Base-by-base conservation (phyloP, 2,888 invertebrate species). In the Agrotis puta region DNA sequence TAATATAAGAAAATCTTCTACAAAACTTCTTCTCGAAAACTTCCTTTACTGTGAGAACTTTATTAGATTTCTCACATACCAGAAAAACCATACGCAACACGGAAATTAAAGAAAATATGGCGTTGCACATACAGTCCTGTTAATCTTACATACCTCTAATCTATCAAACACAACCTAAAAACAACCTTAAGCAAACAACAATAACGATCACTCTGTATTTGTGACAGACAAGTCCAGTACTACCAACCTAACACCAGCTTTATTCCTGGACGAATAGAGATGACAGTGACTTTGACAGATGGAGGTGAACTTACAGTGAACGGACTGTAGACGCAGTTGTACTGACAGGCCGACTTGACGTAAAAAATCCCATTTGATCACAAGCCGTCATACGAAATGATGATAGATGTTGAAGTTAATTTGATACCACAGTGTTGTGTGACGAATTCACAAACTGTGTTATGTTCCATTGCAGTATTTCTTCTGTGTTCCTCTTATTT, bases 351-450 rank as follows among this genome's bases (percentile, higher is more conserved):
- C 64, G 87, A 81, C 72, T 80, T 81, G 80, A 74, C 78, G 79
- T 83, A 87, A 88, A 90, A 91, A 92, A 92, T 88, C 90, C 86
- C 90, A 84, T 85, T 85, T 85, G 86, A 85, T 92, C 91, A 92
- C 91, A 90, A 84, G 86, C 86, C 89, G 90, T 87, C 89, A 87
- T 85, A 88, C 85, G 82, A 89, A 90, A 92, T 91, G 90, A 92
- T 92, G 92, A 93, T 92, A 88, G 92, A 93, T 93, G 89, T 76
- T 70, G 45, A 61, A 76, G 78, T 78, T 82, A 85, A 83, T 86
- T 82, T 73, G 78, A 77, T 70, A 67, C 73, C 65, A 72, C 75
- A 73, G 65, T 61, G 24, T 53, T 61, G 75, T 88, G 89, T 88
- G 87, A 88, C 85, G 88, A 90, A 90, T 90, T 85, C 57, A 78